phyloP scores from a whole-genome alignment of 2,888 invertebrate genomes.

The Synanthedon vespiformis region DNA sequence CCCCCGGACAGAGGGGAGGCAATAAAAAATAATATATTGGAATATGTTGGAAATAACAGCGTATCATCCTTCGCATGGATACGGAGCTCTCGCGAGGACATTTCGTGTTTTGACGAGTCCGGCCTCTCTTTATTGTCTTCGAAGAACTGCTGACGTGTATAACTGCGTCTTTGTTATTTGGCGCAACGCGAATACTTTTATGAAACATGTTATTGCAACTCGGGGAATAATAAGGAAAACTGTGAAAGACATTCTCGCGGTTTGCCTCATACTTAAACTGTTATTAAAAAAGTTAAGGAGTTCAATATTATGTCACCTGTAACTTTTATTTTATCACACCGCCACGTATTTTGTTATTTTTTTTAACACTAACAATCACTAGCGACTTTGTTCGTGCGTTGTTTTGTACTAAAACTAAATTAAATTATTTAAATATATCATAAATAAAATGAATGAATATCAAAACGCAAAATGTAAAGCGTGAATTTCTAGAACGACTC shows the following conservation, averaged over 20 bases:
- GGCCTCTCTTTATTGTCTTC: constrained; percentile 57
- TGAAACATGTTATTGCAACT: constrained; percentile 29
- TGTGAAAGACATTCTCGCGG: constrained; percentile 8
- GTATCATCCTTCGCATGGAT: constrained; percentile 64
- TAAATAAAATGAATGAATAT: too few species aligned
- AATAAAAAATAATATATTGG: constrained; percentile 73
- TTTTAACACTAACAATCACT: too few species aligned
- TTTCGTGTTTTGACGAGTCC: constrained; percentile 58
- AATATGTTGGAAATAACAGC: constrained; percentile 72
- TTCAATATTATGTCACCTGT: neutral
- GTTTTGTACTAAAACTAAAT: too few species aligned
- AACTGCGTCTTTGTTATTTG: constrained; percentile 13
- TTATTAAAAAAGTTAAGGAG: neutral
- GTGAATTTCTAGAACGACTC: too few species aligned
- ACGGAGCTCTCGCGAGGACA: constrained; percentile 43
- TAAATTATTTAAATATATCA: too few species aligned
- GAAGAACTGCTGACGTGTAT: constrained; percentile 52
- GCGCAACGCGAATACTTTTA: constrained; percentile 43
- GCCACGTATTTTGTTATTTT: too few species aligned
- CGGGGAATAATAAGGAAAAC: constrained; percentile 29
- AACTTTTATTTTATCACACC: too few species aligned
- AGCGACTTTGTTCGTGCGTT: too few species aligned
- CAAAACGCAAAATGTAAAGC: too few species aligned
- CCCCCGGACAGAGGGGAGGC: constrained; percentile 35
- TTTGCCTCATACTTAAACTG: neutral